Evolutionary conservation across 2,797 vertebrate species (phyloP).

Genomic region (Choloepus didactylus): DNA sequence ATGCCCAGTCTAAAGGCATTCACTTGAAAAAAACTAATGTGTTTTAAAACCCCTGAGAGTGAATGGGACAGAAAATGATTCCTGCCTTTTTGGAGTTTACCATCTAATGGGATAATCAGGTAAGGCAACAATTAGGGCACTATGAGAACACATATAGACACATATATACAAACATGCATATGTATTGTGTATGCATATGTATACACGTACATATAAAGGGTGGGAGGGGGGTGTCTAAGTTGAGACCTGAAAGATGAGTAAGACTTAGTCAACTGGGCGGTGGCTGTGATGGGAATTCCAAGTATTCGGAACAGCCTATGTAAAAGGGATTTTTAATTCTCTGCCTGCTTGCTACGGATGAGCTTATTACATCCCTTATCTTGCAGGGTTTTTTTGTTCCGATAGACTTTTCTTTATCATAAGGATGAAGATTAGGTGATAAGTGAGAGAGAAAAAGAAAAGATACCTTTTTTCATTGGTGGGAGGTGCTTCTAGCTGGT

Average conservation of each 20-base stretch:
- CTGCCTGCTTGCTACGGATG: not conserved
- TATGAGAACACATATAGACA: not conserved
- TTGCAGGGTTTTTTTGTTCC: not conserved
- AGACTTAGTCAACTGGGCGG: not conserved
- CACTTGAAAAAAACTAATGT: not conserved
- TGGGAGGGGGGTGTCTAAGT: not conserved
- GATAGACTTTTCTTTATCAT: not conserved
- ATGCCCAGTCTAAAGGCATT: not conserved
- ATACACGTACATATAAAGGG: no score
- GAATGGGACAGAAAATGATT: not conserved
- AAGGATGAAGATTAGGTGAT: not conserved
- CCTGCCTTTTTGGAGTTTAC: constrained; percentile 29
- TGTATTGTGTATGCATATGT: not conserved
- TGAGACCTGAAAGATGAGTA: not conserved
- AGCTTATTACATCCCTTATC: not conserved
- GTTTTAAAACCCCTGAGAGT: not conserved
- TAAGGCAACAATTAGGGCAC: not conserved
- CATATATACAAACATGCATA: no score
- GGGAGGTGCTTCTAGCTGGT: not conserved
- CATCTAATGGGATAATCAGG: not conserved
- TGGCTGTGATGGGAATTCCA: not conserved
- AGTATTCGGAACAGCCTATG: no score
- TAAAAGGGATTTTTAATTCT: not conserved
- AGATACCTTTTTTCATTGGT: not conserved
- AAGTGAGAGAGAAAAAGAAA: constrained; percentile 4